These are phyloP conservation scores for Nephotettix cincticeps DNA, from an alignment of 1,140 invertebrate genomes.

Conservation along the genomic window DNA sequence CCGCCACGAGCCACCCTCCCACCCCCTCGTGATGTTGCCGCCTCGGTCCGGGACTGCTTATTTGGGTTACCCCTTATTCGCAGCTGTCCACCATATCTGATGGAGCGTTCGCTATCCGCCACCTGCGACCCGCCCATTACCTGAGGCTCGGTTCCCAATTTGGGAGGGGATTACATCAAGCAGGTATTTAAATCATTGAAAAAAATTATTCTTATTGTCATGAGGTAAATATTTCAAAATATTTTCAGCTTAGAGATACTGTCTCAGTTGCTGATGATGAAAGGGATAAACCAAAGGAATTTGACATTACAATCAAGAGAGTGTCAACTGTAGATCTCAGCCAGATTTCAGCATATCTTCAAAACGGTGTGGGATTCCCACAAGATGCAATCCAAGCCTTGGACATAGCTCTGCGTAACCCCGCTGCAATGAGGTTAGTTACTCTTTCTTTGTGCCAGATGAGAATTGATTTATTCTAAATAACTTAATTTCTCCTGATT, in stretches of 20 bases:
- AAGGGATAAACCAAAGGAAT: slow-evolving; percentile 48
- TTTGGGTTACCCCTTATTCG: no score
- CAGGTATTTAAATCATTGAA: not conserved
- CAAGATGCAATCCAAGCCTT: slow-evolving; percentile 71
- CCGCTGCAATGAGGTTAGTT: slow-evolving; percentile 34
- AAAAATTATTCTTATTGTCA: not conserved
- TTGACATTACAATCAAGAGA: slow-evolving; percentile 59
- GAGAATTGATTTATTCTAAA: no score
- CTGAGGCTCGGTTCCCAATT: no score
- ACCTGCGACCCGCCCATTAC: no score
- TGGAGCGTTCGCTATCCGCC: no score
- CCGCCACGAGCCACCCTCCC: no score
- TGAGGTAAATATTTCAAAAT: slow-evolving; percentile 10
- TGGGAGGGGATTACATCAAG: not conserved
- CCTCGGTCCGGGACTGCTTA: no score
- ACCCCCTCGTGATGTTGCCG: no score
- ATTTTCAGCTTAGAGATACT: slow-evolving; percentile 25
- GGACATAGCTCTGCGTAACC: slow-evolving; percentile 77
- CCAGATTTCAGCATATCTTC: slow-evolving; percentile 51
- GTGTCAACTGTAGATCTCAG: slow-evolving; percentile 49
- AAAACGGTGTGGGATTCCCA: slow-evolving; percentile 53
- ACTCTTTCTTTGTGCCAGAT: not conserved
- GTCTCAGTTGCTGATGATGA: slow-evolving; percentile 44
- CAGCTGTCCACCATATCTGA: no score
- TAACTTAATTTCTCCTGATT: no score